Evolutionary conservation across 1,140 invertebrate species (phyloP), one percentile per base, ranked within the genome.

Genomic region (Aphaenogaster rudis): DNA sequence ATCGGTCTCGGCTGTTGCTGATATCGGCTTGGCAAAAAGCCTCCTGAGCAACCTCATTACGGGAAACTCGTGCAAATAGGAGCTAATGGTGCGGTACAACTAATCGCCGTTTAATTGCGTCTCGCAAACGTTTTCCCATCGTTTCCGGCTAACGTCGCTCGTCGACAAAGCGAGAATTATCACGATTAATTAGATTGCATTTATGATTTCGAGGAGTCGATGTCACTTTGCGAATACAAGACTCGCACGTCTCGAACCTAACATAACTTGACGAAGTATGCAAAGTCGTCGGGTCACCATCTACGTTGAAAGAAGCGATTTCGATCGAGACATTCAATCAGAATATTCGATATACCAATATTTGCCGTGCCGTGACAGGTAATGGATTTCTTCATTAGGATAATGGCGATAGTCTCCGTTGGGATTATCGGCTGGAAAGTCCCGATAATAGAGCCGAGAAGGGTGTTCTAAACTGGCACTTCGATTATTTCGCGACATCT

Each of bases 381-480:
- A 90, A 89, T 89, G 74, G 89, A 89, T 90, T 90, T 90, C 88
- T 90, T 90, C 89, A 89, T 90, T 89, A 88, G 76, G 66, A 54
- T 90, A 88, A 89, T 90, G 63, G 63, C 33, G 61, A 39, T 42
- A 78, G 54, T 17, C 21, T 50, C 48, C 82, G 17, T 17, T n/a
- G 74, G 66, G 54, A 90, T 89, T 78, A 64, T 59, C 36, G 33
- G 72, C n/a, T 42, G 48, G 45, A 66, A 89, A 67, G 50, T 45
- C 15, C n/a, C 21, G 57, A 84, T 86, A 88, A 82, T 77, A 82
- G 61, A 39, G 57, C 52, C 64, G 61, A 52, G 64, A 78, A 15
- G 45, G 6, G n/a, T 48, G 61, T 79, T 88, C 74, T 80, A 78
- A 88, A 88, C 57, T 11, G 11, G 69, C 42, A 42, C 54, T 11